phyloP scores from a whole-genome alignment of 2,888 invertebrate species.

The Pammene fasciana region DNA sequence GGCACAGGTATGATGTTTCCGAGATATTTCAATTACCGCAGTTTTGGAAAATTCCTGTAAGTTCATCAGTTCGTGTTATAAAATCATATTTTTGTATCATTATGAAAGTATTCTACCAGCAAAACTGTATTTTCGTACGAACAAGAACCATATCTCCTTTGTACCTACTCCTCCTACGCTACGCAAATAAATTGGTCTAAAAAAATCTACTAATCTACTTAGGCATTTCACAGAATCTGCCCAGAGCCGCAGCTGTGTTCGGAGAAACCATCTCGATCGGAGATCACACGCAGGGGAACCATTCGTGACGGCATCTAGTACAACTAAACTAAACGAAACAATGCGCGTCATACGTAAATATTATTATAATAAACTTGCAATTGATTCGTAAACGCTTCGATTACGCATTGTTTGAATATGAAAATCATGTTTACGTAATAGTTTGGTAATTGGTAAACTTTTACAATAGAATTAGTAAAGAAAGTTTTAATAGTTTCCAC shows the following conservation, averaged over 20 bases:
- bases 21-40: no score
- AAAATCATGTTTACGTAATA: not conserved
- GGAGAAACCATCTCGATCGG: conserved; percentile 18
- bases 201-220: conserved; percentile 26
- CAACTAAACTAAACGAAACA: not conserved
- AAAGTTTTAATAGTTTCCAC: conserved; percentile 23
- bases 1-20: no score
- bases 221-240: conserved; percentile 31
- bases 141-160: conserved; percentile 6
- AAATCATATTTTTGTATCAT: not conserved
- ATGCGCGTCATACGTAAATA: not conserved
- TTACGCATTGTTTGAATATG: not conserved
- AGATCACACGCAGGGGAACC: conserved; percentile 19
- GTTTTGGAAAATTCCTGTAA: no score
- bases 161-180: conserved; percentile 23
- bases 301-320: conserved; percentile 16
- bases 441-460: not conserved
- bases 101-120: no score
- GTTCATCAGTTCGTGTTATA: no score
- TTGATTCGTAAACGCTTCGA: not conserved
- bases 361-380: not conserved
- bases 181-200: conserved; percentile 29
- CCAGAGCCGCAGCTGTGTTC: conserved; percentile 39
- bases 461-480: conserved; percentile 12
- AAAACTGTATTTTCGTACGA: not conserved